Percentiles rank a stretch among this genome's conserved stretches.
phyloP scores from a whole-genome alignment of 2,113 vertebrate species.

The Trematomus loennbergii region DNA sequence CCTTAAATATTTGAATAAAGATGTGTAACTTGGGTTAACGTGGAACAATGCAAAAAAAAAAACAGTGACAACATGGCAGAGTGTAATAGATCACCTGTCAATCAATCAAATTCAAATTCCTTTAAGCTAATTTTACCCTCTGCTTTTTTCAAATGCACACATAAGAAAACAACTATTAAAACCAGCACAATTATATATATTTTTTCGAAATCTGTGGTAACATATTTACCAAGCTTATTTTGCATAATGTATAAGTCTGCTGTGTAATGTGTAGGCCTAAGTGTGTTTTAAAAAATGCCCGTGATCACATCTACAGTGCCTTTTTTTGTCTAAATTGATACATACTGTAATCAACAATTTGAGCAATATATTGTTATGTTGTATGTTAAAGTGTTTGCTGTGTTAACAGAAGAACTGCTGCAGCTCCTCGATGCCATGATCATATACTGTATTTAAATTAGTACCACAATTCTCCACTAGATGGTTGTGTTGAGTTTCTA shows the following conservation, averaged over 20 bases:
- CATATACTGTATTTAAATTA: too few species aligned
- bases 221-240: not conserved
- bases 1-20: not conserved
- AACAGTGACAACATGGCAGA: not conserved
- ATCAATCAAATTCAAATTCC: not conserved
- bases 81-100: not conserved
- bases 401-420: not conserved
- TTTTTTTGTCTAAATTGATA: not conserved
- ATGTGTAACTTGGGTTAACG: not conserved
- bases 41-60: not conserved
- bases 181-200: not conserved
- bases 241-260: not conserved
- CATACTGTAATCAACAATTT: not conserved
- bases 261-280: too few species aligned
- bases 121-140: not conserved
- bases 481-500: not conserved
- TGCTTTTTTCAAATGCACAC: not conserved
- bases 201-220: too few species aligned
- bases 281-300: too few species aligned
- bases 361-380: not conserved
- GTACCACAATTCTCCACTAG: constrained; percentile 15
- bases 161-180: not conserved
- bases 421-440: not conserved
- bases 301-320: not conserved
- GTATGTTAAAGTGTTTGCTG: not conserved